Conservation (phyloP, 1,140 invertebrate species). For the Euura saliciscinereae region DNA sequence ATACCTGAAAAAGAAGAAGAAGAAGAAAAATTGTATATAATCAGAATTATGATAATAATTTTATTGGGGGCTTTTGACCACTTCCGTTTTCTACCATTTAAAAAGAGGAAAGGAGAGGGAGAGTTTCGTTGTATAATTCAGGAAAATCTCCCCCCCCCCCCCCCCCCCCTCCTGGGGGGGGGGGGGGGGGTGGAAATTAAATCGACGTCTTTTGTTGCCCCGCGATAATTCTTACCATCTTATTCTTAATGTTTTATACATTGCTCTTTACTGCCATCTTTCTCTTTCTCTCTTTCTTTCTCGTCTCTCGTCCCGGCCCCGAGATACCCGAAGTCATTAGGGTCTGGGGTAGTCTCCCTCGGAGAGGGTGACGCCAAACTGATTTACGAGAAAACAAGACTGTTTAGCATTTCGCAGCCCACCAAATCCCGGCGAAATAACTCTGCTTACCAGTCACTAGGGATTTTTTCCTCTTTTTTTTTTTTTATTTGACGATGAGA, state of each 20-base stretch:
- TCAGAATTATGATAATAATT: no score
- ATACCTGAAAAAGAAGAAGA: no score
- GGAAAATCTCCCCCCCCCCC: background rate
- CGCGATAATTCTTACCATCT: slow-evolving; percentile 4
- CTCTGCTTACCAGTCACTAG: no score
- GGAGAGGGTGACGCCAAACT: slow-evolving; percentile 54
- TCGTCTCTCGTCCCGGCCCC: background rate
- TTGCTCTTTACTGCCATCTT: slow-evolving; percentile 33
- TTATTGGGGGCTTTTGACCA: background rate
- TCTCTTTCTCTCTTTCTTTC: slow-evolving; percentile 24
- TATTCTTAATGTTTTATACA: slow-evolving; percentile 29
- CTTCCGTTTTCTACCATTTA: background rate
- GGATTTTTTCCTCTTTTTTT: no score
- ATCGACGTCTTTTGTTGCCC: slow-evolving; percentile 2
- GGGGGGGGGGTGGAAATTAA: background rate
- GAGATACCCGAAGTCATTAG: slow-evolving; percentile 41
- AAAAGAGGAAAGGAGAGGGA: no score
- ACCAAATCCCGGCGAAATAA: no score
- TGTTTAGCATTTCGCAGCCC: slow-evolving; percentile 55
- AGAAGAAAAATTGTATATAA: no score
- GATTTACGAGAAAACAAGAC: slow-evolving; percentile 61
- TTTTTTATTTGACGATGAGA: no score
- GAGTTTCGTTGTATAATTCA: background rate
- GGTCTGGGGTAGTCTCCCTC: slow-evolving; percentile 40
- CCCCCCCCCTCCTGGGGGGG: background rate